Evolutionary conservation across 2,113 vertebrate genomes (phyloP), one percentile per base, ranked within the genome.

Genomic region (Zosterops lateralis): DNA sequence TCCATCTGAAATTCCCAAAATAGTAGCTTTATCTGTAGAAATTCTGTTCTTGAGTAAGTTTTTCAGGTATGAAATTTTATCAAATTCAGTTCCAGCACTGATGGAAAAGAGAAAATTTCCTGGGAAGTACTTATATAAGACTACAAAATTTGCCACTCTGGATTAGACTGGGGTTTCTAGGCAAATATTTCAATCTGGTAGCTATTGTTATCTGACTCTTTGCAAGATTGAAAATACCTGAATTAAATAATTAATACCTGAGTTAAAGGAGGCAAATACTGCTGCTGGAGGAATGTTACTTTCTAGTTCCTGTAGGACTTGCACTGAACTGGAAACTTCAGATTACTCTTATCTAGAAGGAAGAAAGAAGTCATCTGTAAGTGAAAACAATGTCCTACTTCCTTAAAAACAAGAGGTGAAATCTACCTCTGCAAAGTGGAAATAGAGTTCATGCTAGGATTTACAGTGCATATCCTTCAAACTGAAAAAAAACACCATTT

Each of bases 351-450:
- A 65, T 67, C 67, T 51, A 25, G 16, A 64, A 54, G 66, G 21
- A 10, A 56, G 53, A 58, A 51, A 56, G 47, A 47, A 8, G 22
- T 53, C 6, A 85, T 62, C 44, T 82, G 0, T 62, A 79, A 85
- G 51, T 87, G 89, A 93, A 92, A 95, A 96, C 87, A 85, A 62
- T 68, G 84, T 71, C 32, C 56, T 90, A 18, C 61, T 93, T 91
- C 75, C 91, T 94, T 83, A 84, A 78, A 95, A 96, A 80, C 51
- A 91, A 45, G 80, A 65, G 60, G 48, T 73, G n/a, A 78, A 72
- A 65, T 82, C 19, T 44, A 16, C 16, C 71, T 48, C 87, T 90
- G 48, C 34, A 45, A 45, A 78, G 32, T 83, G 79, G 78, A 86
- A 91, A 14, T 40, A n/a, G 64, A 90, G 31, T 88, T 92, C 47